Evolutionary conservation across 2,888 invertebrate genomes (phyloP), one percentile per base, ranked within the genome.

Genomic region (Euclidia mi): DNA sequence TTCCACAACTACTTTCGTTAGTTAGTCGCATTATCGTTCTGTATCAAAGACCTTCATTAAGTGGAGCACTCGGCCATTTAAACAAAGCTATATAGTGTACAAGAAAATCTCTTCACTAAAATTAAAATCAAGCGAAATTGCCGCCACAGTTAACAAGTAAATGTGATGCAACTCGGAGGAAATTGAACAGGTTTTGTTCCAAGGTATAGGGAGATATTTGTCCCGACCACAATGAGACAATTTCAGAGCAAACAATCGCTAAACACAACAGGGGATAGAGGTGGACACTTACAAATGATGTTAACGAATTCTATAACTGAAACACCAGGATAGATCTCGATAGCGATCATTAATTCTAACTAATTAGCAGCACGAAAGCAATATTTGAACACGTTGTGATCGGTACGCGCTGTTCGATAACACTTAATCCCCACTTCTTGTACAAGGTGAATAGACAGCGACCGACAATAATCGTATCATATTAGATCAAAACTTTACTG

Each of bases 131-230:
- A 56, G 28, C 28, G n/a, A 31, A 57, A 46, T 51, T 51, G 28
- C 12, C 31, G 35, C 43, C 47, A 53, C 31, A 25, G 29, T 52
- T 52, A 49, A 46, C 51, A 62, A 50, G 57, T 65, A 68, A 65
- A 65, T 56, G 50, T 55, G 42, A 50, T 58, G 25, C 38, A 48
- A 53, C 17, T 57, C 37, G 25, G 42, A 35, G 41, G 51, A 57
- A 69, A 68, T 50, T 61, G 29, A 65, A 56, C 49, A 47, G 41
- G 49, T 65, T 62, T 65, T 32, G 55, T 56, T 52, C 45, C 47
- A 65, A 65, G 52, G 61, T 64, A 48, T 59, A 50, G 20, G 18
- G n/a, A n/a, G 28, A 11, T 37, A 34, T 58, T 62, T 43, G 48
- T 34, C 14, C 32, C 11, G 4, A 3, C 15, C 38, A 40, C 58